Base-by-base conservation (phyloP, 1,140 invertebrate species). In the Penaeus indicus region DNA sequence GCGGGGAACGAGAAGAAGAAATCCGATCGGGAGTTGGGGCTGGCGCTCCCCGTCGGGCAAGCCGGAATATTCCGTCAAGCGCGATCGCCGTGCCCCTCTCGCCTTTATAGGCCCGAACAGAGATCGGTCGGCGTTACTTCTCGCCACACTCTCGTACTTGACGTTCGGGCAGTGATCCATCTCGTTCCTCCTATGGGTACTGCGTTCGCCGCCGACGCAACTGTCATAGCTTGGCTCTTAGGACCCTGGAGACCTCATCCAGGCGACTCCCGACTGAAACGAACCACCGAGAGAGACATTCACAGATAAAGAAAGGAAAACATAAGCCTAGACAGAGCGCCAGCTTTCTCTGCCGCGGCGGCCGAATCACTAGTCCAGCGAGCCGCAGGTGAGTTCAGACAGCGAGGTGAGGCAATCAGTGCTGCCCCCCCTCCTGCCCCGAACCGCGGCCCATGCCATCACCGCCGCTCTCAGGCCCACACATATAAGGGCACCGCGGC, bases 221-320 rank as follows among this genome's bases (percentile, higher is more conserved):
- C 64, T n/a, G 11, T 64, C 42, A 19, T 47, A 7, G 32, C 25
- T 47, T n/a, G 82, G 11, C 63, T 19, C 38, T 25, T n/a, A 22
- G 82, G 82, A 16, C 64, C 42, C 38, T 84, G 82, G 82, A 62
- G 64, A n/a, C 82, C 82, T 16, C 63, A 84, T 47, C 82, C 82
- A 62, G 62, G 63, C n/a, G 22, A 84, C 82, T 18, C 25, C 32
- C 64, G 82, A 38, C n/a, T 84, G 69, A 38, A 61, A 69, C 32
- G 81, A 47, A 84, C 62, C 16, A 84, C 82, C 8, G 82, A 84
- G 82, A 84, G 82, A 47, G 82, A 84, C 47, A 84, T 69, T 25
- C 25, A 84, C 62, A 83, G 81, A 42, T 83, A 83, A 64, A 16
- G 19, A 1, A 32, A 5, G 19, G n/a, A 61, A 25, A 8, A 81